Evolutionary conservation across 92 coral and sea anemone genomes (phyloP).

Genomic region (Pocillopora grandis): DNA sequence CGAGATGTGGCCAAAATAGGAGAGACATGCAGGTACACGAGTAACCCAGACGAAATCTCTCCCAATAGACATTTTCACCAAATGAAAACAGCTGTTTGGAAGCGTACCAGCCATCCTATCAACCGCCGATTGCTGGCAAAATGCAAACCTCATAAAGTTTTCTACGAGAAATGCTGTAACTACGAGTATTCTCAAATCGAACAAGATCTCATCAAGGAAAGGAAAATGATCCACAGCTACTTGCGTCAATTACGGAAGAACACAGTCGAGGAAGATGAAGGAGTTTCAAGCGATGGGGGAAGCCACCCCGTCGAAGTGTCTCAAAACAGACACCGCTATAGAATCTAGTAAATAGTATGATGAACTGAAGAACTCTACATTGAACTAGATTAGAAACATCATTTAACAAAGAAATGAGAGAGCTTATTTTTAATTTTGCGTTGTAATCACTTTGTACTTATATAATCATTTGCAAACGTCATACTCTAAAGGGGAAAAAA

Average conservation of each 20-base stretch:
- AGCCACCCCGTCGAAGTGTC: constrained; percentile 20
- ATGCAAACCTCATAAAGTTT: constrained; percentile 73
- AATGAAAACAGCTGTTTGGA: constrained; percentile 80
- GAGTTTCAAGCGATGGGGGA: constrained; percentile 22
- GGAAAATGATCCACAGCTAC: constrained; percentile 21
- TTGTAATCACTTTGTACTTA: background rate
- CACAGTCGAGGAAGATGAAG: constrained; percentile 8
- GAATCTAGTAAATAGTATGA: background rate
- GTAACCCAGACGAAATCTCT: constrained; percentile 49
- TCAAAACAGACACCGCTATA: background rate
- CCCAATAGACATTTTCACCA: constrained; percentile 72
- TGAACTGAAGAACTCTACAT: background rate
- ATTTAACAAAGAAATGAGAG: background rate
- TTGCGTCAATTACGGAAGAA: constrained; percentile 17
- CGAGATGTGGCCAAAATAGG: constrained; percentile 86
- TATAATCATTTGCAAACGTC: constrained; percentile 8
- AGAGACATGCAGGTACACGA: constrained; percentile 60
- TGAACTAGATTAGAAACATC: background rate
- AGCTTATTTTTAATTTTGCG: background rate
- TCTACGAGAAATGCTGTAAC: constrained; percentile 80
- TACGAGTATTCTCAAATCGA: constrained; percentile 66
- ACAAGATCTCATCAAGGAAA: constrained; percentile 50
- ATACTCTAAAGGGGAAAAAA: constrained; percentile 23
- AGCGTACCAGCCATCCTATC: constrained; percentile 44
- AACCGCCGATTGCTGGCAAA: constrained; percentile 54